Evolutionary conservation across 2,888 invertebrate genomes (phyloP).

Genomic region (Cyclophora albipunctata): DNA sequence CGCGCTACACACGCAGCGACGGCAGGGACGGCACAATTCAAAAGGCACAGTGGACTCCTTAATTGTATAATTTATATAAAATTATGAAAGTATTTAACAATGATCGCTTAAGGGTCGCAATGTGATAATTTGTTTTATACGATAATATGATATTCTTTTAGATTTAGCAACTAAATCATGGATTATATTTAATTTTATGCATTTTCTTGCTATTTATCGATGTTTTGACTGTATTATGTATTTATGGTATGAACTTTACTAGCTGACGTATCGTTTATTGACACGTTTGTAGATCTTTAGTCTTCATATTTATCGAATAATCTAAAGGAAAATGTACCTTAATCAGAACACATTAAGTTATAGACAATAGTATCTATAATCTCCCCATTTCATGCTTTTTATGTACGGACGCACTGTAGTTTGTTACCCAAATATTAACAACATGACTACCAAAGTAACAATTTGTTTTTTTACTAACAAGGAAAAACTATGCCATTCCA

Average conservation of each 20-base stretch:
- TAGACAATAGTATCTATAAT: too few relatives aligned
- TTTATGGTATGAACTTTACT: too few relatives aligned
- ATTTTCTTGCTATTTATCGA: too few relatives aligned
- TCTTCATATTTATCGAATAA: too few relatives aligned
- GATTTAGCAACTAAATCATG: too few relatives aligned
- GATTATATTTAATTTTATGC: neutral
- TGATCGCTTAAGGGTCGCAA: constrained; percentile 25
- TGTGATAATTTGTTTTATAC: constrained; percentile 28
- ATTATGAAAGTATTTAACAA: constrained; percentile 31
- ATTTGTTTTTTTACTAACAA: constrained; percentile 17
- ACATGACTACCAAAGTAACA: constrained; percentile 39
- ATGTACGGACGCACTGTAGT: neutral
- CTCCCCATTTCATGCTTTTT: too few relatives aligned
- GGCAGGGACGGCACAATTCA: too few relatives aligned
- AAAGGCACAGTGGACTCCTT: too few relatives aligned
- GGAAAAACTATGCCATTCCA: constrained; percentile 54
- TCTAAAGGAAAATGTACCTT: too few relatives aligned
- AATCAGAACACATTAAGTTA: too few relatives aligned
- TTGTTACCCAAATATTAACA: constrained; percentile 27
- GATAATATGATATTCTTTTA: neutral
- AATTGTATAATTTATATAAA: constrained; percentile 13
- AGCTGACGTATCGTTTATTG: constrained; percentile 14
- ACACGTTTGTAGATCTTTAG: neutral
- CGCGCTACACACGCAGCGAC: too few relatives aligned
- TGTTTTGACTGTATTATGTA: too few relatives aligned